A percentile compares a stretch with the other conserved stretches of the same genome.
phyloP scores from a whole-genome alignment of 1,140 invertebrate genomes.

The Euglossa dilemma region DNA sequence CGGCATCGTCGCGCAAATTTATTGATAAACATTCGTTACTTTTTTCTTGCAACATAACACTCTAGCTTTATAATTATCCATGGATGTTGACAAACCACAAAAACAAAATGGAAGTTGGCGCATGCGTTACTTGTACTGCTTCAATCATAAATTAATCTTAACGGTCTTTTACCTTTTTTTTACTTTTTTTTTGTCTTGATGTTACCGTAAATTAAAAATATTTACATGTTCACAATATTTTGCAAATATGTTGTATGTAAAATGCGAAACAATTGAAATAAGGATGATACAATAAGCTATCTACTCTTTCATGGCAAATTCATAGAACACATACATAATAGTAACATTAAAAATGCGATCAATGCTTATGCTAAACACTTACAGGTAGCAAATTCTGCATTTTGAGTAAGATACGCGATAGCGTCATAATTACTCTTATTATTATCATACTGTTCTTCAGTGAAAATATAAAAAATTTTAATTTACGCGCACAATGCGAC shows the following conservation, averaged over 20 bases:
- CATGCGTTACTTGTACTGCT: background rate
- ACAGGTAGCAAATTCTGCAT: background rate
- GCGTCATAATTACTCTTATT: conserved; percentile 11
- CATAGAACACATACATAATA: background rate
- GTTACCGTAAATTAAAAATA: background rate
- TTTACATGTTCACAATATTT: background rate
- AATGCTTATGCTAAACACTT: background rate
- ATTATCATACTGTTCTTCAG: conserved; percentile 11
- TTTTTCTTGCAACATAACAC: background rate
- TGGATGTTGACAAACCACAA: background rate
- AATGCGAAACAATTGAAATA: background rate
- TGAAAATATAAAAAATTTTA: conserved; percentile 30
- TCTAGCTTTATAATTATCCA: background rate
- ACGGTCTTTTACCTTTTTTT: too few relatives aligned
- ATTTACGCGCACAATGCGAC: background rate
- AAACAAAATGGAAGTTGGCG: background rate
- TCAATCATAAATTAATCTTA: background rate
- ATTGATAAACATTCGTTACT: too few relatives aligned
- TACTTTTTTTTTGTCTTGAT: background rate
- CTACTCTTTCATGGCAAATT: background rate
- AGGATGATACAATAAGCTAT: background rate
- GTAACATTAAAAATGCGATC: background rate
- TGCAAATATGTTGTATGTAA: background rate
- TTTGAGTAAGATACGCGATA: background rate
- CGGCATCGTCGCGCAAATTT: background rate